These are phyloP conservation scores for Parascotia fuliginaria DNA, from an alignment of 2,888 invertebrate species.

Conservation along the genomic window DNA sequence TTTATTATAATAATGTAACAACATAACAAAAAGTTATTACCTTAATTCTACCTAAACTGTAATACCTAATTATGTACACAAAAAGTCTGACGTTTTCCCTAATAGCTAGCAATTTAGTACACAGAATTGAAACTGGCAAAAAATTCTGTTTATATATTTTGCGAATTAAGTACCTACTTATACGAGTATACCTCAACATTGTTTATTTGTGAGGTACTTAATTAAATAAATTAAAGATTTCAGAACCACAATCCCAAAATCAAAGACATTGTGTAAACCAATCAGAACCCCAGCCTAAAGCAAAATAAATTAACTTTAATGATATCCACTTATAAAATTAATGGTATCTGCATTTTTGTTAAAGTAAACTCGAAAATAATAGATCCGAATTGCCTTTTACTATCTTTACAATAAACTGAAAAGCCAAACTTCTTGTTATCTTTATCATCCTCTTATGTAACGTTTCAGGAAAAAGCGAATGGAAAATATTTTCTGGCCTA, in stretches of 20 bases:
- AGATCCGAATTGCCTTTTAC: constrained; percentile 7
- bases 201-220: too few species aligned
- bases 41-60: background rate
- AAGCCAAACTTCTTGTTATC: constrained; percentile 21
- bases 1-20: too few species aligned
- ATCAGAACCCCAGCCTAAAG: too few species aligned
- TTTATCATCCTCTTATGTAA: constrained; percentile 36
- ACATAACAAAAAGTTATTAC: too few species aligned
- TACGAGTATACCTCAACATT: too few species aligned
- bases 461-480: constrained; percentile 18
- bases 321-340: background rate
- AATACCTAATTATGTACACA: background rate
- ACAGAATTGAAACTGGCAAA: too few species aligned
- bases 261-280: too few species aligned
- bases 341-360: background rate
- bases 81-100: background rate
- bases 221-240: too few species aligned
- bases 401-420: constrained; percentile 3
- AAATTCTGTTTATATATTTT: too few species aligned
- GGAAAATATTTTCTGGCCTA: constrained; percentile 20
- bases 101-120: too few species aligned
- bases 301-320: background rate
- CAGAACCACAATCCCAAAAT: too few species aligned
- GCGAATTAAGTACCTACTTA: too few species aligned
- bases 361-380: constrained; percentile 2